Evolutionary conservation across 2,797 vertebrate species (phyloP).

Genomic region (Oophaga sylvatica): DNA sequence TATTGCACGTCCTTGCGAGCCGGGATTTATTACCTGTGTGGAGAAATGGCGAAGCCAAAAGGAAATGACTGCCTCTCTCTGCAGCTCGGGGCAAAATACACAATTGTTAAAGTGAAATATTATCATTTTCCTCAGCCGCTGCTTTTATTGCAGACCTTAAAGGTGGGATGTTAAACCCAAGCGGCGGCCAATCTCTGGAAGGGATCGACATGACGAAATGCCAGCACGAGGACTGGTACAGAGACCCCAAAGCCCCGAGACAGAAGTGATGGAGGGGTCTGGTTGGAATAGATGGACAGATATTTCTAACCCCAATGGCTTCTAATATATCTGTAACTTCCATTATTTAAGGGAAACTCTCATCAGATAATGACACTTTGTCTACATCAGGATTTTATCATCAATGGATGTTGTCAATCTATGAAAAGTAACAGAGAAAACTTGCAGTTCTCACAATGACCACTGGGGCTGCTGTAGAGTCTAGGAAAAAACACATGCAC

Average conservation of each 20-base stretch:
- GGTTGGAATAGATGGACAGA: no score
- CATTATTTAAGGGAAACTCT: no score
- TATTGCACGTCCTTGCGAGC: slow-evolving; percentile 60
- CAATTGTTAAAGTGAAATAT: slow-evolving; percentile 65
- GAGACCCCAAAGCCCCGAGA: neutral
- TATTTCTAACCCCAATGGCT: no score
- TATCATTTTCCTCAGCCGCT: slow-evolving; percentile 65
- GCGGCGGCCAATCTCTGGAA: slow-evolving; percentile 41
- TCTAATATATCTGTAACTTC: no score
- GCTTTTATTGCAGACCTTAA: slow-evolving; percentile 56
- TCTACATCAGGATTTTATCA: no score
- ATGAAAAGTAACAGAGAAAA: no score
- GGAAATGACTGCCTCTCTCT: slow-evolving; percentile 67
- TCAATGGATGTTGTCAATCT: no score
- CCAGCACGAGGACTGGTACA: neutral
- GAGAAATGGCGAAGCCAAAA: slow-evolving; percentile 65
- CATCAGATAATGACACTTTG: no score
- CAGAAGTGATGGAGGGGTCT: no score
- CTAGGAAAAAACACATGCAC: no score
- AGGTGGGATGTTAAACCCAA: slow-evolving; percentile 59
- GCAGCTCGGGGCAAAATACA: slow-evolving; percentile 63
- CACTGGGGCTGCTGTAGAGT: no score
- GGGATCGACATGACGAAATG: slow-evolving; percentile 22
- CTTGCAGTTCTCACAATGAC: no score
- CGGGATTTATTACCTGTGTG: slow-evolving; percentile 69